Conservation (phyloP, 2,797 vertebrate species). For the Hemibagrus guttatus region DNA sequence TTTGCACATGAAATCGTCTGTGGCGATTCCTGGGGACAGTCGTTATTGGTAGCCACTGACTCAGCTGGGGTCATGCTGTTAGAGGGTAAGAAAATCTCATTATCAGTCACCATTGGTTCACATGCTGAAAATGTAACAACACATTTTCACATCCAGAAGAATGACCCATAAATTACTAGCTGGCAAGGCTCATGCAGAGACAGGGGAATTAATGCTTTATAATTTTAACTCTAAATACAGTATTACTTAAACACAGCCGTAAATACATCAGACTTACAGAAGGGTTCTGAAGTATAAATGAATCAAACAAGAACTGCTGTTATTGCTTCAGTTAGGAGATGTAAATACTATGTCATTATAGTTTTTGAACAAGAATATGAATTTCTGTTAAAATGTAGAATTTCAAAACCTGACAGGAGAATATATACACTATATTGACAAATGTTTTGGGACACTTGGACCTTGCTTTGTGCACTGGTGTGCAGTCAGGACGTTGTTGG, state of each 20-base stretch:
- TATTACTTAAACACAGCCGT: background rate
- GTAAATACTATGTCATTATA: background rate
- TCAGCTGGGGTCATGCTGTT: constrained; percentile 89
- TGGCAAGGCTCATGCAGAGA: background rate
- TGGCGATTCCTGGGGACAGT: constrained; percentile 95
- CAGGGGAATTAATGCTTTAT: background rate
- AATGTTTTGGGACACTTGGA: background rate
- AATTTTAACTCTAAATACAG: background rate
- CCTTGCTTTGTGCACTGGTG: too few species aligned
- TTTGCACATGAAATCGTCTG: constrained; percentile 92
- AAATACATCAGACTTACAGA: background rate
- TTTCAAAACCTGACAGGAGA: background rate
- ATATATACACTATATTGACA: background rate
- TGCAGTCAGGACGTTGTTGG: too few species aligned
- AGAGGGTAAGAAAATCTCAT: constrained; percentile 83
- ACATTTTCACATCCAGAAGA: background rate
- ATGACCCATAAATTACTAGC: background rate
- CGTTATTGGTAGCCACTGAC: constrained; percentile 92
- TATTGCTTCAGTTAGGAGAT: background rate
- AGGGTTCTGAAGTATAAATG: background rate
- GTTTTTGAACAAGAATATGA: background rate
- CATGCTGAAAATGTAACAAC: background rate
- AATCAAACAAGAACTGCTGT: background rate
- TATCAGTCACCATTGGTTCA: constrained; percentile 21
- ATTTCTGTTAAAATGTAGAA: background rate